Base-by-base conservation (phyloP, 2,113 vertebrate genomes). In the Polypterus senegalus region DNA sequence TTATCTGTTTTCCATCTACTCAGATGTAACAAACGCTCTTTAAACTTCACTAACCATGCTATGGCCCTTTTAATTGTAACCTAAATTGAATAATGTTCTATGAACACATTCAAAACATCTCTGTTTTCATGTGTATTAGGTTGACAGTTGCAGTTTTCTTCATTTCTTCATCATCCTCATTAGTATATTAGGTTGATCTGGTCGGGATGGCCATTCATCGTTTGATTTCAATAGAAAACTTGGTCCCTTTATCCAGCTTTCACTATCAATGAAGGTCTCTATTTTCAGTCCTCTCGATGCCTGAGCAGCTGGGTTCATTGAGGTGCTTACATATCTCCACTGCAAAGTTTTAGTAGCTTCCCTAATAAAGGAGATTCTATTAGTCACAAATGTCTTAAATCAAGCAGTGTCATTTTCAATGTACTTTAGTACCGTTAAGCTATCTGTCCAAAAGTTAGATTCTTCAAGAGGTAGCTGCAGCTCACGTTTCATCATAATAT, bases 401-500 rank as follows among this genome's bases (percentile, higher is more conserved):
- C 63, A 54, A 47, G 63, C 43, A 47, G n/a, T 64, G 52, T 61
- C 60, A 65, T 53, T 63, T 3, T 60, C 54, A 44, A 64, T 44
- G 57, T 65, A 67, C 49, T 60, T 65, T 8, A 67, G 57, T 47
- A 65, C 58, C 46, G 57, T 49, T 8, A 5, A 63, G 57, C 58
- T 64, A 67, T 67, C 57, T 7, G 57, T 64, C 66, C 51, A 67
- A n/a, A 60, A 64, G 9, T 55, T 49, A 5, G 63, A 65, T 46
- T 65, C 48, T 6, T 58, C 43, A 47, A 59, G 67, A 3, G 63
- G 46, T n/a, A 71, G 2, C 4, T 74, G 45, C 10, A 70, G 54
- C n/a, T 70, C 68, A 59, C 67, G 68, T 4, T 47, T 70, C 43
- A 71, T 8, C 44, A 69, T 44, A 9, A 52, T 73, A 48, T 73